A percentile compares a stretch with the other conserved stretches of the same genome.
Evolutionary conservation across 2,797 vertebrate genomes (phyloP).

Genomic region (Clamator glandarius): DNA sequence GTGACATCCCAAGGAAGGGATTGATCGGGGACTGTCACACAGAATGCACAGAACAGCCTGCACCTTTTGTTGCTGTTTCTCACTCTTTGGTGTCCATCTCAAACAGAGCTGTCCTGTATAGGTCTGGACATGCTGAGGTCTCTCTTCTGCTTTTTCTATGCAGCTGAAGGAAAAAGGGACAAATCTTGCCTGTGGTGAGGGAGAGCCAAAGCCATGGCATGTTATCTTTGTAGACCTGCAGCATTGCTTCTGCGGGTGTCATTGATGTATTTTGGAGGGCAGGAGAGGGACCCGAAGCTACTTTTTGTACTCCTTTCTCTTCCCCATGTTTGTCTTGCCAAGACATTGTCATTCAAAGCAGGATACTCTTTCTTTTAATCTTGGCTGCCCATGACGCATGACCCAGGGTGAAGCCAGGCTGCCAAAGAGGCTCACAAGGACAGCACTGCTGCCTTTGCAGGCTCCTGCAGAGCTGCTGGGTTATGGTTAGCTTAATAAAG

Average conservation of each 20-base stretch:
- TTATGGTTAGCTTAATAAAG: background rate
- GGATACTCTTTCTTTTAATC: background rate
- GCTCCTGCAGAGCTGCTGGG: background rate
- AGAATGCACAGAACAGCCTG: rapidly evolving
- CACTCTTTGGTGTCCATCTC: rapidly evolving
- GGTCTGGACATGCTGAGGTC: background rate
- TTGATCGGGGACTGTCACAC: rapidly evolving
- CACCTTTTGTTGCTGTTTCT: background rate
- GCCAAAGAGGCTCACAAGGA: background rate
- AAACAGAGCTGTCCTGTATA: background rate
- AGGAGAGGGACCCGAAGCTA: background rate
- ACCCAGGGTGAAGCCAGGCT: background rate
- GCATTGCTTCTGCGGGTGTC: background rate
- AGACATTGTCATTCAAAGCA: background rate
- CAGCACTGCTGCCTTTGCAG: background rate
- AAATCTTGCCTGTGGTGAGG: background rate
- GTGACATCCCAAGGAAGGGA: background rate
- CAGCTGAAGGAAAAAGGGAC: background rate
- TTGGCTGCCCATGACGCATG: rapidly evolving
- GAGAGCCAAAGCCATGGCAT: background rate
- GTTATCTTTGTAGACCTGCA: background rate
- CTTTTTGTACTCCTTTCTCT: background rate
- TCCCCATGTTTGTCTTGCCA: background rate
- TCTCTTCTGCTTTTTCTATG: background rate
- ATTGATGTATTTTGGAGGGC: background rate